These are phyloP conservation scores for Linepithema humile DNA, from an alignment of 1,140 invertebrate species.

Conservation along the genomic window DNA sequence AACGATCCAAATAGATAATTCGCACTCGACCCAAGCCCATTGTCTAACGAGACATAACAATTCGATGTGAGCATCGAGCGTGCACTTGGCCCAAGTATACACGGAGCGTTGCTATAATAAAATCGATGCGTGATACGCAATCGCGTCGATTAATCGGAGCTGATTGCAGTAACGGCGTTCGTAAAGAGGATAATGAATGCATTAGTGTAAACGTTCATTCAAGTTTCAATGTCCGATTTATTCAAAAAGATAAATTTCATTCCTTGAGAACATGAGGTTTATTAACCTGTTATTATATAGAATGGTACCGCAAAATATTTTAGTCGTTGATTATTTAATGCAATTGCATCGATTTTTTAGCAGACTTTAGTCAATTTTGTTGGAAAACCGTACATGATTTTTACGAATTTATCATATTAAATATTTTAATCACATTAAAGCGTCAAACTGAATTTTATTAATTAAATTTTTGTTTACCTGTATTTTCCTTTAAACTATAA, in stretches of 20 bases:
- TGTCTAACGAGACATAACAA: constrained; percentile 64
- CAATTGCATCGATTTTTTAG: not conserved
- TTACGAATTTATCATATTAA: not conserved
- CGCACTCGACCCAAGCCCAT: constrained; percentile 54
- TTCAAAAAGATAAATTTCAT: constrained; percentile 32
- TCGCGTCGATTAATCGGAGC: constrained; percentile 61
- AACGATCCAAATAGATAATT: constrained; percentile 64
- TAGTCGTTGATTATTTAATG: not conserved
- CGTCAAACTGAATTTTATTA: no score
- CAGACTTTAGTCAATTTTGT: not conserved
- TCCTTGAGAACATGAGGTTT: not conserved
- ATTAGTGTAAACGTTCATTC: not conserved
- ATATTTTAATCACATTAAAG: not conserved
- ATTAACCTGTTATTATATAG: constrained; percentile 16
- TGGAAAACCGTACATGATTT: not conserved
- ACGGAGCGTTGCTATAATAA: constrained; percentile 36
- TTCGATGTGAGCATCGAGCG: constrained; percentile 63
- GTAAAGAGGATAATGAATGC: constrained; percentile 27
- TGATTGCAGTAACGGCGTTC: not conserved
- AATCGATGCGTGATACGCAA: constrained; percentile 51
- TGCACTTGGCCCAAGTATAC: constrained; percentile 32
- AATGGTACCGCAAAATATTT: not conserved
- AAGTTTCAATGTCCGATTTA: constrained; percentile 2
- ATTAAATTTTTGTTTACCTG: not conserved
- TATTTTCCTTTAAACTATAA: not conserved